These are phyloP conservation scores for Scaptomyza cyrtandrae DNA, from an alignment of 2,888 invertebrate species.

Conservation along the genomic window DNA sequence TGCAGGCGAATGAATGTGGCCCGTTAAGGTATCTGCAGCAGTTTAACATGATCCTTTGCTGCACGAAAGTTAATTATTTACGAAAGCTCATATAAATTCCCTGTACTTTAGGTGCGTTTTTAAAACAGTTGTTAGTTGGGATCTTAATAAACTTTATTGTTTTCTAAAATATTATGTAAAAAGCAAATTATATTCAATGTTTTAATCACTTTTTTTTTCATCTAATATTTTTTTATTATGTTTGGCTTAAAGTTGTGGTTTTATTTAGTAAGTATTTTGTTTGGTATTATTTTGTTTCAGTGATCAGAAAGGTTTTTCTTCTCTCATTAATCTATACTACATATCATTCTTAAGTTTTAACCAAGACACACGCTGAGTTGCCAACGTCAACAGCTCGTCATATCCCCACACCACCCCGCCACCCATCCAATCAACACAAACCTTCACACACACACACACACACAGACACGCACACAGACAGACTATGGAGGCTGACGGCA, in stretches of 20 bases:
- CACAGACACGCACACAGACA: constrained; percentile 12
- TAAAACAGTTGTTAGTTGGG: background rate
- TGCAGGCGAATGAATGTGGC: constrained; percentile 33
- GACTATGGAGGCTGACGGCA: constrained; percentile 15
- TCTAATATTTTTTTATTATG: no score
- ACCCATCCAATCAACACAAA: constrained; percentile 20
- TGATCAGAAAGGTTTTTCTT: background rate
- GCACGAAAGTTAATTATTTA: constrained; percentile 12
- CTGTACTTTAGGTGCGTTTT: background rate
- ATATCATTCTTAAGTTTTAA: constrained; percentile 3
- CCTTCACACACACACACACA: constrained; percentile 18
- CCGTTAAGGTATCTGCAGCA: background rate
- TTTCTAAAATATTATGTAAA: no score
- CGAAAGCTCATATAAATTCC: background rate
- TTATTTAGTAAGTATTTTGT: no score
- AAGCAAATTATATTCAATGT: no score
- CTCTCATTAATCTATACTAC: background rate
- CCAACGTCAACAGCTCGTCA: constrained; percentile 19
- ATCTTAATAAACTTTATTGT: no score
- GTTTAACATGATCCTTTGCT: background rate
- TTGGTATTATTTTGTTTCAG: no score
- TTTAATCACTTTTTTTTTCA: no score
- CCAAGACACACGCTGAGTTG: constrained; percentile 12
- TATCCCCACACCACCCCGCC: no score
- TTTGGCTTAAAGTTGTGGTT: no score